A percentile compares a stretch with the other conserved stretches of the same genome.
These are phyloP conservation scores for Meloidogyne floridensis DNA, from an alignment of 1,140 invertebrate genomes.

Conservation along the genomic window DNA sequence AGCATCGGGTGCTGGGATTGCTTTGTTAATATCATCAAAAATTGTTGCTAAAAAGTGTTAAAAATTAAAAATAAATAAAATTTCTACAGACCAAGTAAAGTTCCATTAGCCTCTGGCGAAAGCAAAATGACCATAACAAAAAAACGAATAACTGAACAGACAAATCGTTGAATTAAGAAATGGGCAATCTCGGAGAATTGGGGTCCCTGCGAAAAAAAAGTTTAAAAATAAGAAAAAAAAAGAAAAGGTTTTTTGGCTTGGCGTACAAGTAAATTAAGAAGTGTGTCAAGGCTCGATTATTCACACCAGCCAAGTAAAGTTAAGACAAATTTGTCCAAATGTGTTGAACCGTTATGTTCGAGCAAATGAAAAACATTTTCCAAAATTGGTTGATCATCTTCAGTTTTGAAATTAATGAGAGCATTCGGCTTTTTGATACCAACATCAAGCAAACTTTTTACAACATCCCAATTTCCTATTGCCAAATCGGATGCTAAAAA, in stretches of 20 bases:
- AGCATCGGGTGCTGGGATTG: slow-evolving; percentile 33
- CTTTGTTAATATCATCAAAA: slow-evolving; percentile 29
- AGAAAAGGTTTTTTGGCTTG: slow-evolving; percentile 70
- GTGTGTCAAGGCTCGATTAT: slow-evolving; percentile 76
- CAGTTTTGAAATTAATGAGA: slow-evolving; percentile 12
- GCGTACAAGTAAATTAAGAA: slow-evolving; percentile 82
- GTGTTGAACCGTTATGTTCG: slow-evolving; percentile 85
- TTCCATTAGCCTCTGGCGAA: slow-evolving; percentile 34
- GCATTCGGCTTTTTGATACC: slow-evolving; percentile 45
- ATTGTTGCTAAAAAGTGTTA: background rate
- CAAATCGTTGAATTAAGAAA: slow-evolving; percentile 83
- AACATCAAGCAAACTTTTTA: slow-evolving; percentile 77
- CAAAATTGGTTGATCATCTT: background rate
- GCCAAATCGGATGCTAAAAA: background rate
- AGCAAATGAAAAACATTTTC: slow-evolving; percentile 76
- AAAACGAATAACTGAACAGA: slow-evolving; percentile 90
- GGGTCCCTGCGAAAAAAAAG: too few species aligned
- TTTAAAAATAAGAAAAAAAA: too few species aligned
- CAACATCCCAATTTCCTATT: slow-evolving; percentile 80
- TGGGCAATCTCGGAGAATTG: too few species aligned
- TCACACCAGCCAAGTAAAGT: slow-evolving; percentile 91
- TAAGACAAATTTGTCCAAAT: slow-evolving; percentile 96
- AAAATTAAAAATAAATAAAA: background rate
- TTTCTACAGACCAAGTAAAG: slow-evolving; percentile 20
- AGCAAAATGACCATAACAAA: slow-evolving; percentile 88